phyloP scores from a whole-genome alignment of 2,797 vertebrate species.

The Hippopotamyrus pictus region DNA sequence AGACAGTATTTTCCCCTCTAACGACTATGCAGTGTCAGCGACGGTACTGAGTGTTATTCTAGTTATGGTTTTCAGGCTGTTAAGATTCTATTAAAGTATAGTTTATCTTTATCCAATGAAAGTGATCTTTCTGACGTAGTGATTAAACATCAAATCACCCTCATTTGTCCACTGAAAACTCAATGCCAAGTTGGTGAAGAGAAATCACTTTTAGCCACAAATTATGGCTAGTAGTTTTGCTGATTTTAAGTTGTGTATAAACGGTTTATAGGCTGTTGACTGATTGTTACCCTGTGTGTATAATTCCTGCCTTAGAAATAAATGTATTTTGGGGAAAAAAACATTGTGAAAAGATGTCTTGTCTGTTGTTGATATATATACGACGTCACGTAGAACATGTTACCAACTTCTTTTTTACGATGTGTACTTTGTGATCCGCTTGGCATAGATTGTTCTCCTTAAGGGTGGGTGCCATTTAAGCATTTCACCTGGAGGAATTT shows the following conservation, averaged over 20 bases:
- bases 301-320: conserved; percentile 16
- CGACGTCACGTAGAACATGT: not conserved
- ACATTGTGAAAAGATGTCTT: not conserved
- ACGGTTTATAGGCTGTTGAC: not conserved
- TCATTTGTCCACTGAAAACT: not conserved
- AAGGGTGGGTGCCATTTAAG: not conserved
- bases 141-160: not conserved
- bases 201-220: not conserved
- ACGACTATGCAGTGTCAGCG: conserved; percentile 21
- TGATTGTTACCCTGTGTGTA: not conserved
- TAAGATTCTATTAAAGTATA: not conserved
- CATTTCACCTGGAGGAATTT: not conserved
- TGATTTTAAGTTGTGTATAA: not conserved
- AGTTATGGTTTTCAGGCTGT: not conserved
- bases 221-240: not conserved
- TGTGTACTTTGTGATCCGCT: not conserved
- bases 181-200: not conserved
- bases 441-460: not conserved
- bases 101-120: not conserved
- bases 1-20: conserved; percentile 14
- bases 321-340: conserved; percentile 7
- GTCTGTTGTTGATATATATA: not conserved
- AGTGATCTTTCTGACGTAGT: not conserved
- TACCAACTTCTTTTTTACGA: not conserved
- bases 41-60: not conserved